Evolutionary conservation across 2,113 vertebrate species (phyloP), one percentile per base, ranked within the genome.

Genomic region (Phylloscopus whistleri): DNA sequence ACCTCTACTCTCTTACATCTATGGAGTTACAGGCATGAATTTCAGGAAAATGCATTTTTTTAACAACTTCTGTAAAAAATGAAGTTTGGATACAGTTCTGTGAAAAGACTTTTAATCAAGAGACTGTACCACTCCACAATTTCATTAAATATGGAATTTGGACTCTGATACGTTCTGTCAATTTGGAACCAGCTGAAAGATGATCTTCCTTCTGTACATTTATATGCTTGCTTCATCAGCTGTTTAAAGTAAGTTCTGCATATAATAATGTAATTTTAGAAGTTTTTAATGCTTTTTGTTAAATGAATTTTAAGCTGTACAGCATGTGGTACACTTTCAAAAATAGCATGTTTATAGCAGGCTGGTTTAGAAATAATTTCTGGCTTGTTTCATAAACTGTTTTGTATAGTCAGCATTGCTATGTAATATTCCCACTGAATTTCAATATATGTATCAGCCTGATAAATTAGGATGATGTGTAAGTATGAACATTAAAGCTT

Each of bases 401-500:
- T 94, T 64, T 75, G 56, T 84, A 86, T 31, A 49, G 56, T 68
- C 66, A 73, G 35, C 26, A 30, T 44, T 80, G 23, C 56, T 77
- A 24, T 72, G 28, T 10, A 55, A 30, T 62, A 51, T 39, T 88
- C 48, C 48, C 23, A 33, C 16, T 85, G 23, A 49, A 66, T 48
- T 87, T 90, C 43, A 78, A 44, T 56, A 43, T 8, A 39, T 87
- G 37, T 86, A 81, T 78, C 55, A 86, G 31, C 62, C 73, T 73
- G 80, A 68, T 52, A 78, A 79, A 92, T 79, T 22, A 82, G 52
- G 46, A 22, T 74, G 28, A 79, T 46, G 19, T 89, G 7, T 60
- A 89, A 91, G 24, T 85, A 74, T 21, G 5, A 89, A 72, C 37
- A 96, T 90, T 96, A 95, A 96, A 96, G 73, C 53, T 75, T 89